These are phyloP conservation scores for Montipora capricornis DNA, from an alignment of 64 coral and sea anemone species.

Conservation along the genomic window DNA sequence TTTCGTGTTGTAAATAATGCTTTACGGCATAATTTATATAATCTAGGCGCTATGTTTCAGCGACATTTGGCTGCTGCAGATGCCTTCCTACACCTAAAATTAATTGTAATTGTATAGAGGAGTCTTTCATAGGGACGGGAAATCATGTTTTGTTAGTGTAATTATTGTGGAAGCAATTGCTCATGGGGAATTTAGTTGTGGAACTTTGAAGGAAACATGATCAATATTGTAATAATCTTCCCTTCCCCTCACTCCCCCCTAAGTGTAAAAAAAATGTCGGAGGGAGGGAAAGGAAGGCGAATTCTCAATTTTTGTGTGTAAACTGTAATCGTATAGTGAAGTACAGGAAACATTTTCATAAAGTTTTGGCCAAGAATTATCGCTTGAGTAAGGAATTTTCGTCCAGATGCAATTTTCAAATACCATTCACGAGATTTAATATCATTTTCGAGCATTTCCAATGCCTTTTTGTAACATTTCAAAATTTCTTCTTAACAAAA, in stretches of 20 bases:
- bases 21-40: not conserved
- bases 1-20: constrained; percentile 51
- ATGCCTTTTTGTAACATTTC: constrained; percentile 12
- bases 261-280: not conserved
- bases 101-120: not conserved
- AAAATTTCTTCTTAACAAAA: not conserved
- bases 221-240: not conserved
- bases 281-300: not conserved
- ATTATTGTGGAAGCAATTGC: not conserved
- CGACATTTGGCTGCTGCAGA: not conserved
- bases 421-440: constrained; percentile 34
- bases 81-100: constrained; percentile 5
- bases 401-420: not conserved
- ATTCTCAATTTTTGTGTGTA: not conserved
- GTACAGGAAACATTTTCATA: not conserved
- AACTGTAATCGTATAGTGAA: not conserved
- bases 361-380: not conserved
- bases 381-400: not conserved
- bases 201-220: not conserved
- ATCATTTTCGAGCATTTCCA: constrained; percentile 38
- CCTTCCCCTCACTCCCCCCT: not conserved
- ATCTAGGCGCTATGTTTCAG: not conserved
- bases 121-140: not conserved
- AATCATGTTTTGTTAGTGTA: not conserved
- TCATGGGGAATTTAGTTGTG: not conserved